Base-by-base conservation (phyloP, 2,888 invertebrate species). In the Strigamia transsilvanica region DNA sequence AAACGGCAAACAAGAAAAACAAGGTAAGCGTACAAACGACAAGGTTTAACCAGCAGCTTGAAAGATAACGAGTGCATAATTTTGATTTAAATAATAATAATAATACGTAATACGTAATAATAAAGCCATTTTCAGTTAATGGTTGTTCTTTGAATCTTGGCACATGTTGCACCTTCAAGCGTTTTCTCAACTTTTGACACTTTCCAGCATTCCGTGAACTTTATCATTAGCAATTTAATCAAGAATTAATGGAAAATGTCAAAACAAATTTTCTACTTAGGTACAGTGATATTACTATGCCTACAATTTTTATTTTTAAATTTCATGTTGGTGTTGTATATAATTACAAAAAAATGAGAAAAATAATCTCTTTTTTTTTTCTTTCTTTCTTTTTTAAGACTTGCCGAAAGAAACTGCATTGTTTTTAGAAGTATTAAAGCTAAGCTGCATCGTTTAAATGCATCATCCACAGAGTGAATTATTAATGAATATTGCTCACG, bases 161-260 rank as follows among this genome's bases (percentile, higher is more conserved):
- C 38, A 56, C 56, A n/a, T 7, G 56, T 56, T 56, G n/a, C 6
- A 56, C 18, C 56, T 56, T 18, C n/a, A 56, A 56, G 56, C 56
- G 56, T 56, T 56, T 18, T 56, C 56, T 56, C 56, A 56, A 56
- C 56, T 56, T 56, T 18, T 56, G 56, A 56, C 56, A 56, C 56
- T 56, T 56, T 56, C 21, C 15, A 13, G 5, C 46, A 46, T 46
- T 46, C n/a, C 21, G 18, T 18, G n/a, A 56, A 56, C 56, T 56
- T 56, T 56, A n/a, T 56, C 56, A 56, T 56, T 56, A 56, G 21
- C 56, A 56, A 56, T 56, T 56, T 56, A 56, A 56, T 56, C 56
- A 56, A 18, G 56, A 56, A 56, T 56, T 56, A 56, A 56, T 56
- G 56, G 56, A 56, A 56, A 56, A 56, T 56, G 56, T 56, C 56